Evolutionary conservation across 2,797 vertebrate genomes (phyloP).

Genomic region (Anguilla marmorata): DNA sequence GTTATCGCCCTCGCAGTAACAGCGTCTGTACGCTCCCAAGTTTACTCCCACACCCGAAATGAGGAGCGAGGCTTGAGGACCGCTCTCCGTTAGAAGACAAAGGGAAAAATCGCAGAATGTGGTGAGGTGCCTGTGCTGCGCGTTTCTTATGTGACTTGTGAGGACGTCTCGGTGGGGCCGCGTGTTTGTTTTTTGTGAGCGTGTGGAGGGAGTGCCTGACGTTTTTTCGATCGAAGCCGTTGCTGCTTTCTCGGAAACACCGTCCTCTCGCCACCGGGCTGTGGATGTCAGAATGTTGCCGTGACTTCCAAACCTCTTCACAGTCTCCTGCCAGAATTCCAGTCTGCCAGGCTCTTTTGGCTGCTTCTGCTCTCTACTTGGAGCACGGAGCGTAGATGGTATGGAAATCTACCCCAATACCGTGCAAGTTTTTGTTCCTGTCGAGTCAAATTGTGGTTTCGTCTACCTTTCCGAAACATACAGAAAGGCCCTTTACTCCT

Average conservation of each 20-base stretch:
- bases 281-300: slow-evolving; percentile 43
- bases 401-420: neutral
- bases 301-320: slow-evolving; percentile 41
- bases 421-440: neutral
- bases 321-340: slow-evolving; percentile 52
- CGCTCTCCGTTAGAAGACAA: neutral
- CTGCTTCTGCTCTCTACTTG: slow-evolving; percentile 7
- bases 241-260: slow-evolving; percentile 13
- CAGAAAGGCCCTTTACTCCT: neutral
- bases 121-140: too few relatives aligned
- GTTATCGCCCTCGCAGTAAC: neutral
- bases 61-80: neutral
- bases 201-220: neutral
- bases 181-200: neutral
- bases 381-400: neutral
- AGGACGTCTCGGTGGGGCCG: neutral
- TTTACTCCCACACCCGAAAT: neutral
- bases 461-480: neutral
- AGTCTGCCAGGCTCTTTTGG: slow-evolving; percentile 23
- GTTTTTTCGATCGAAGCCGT: neutral
- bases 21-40: neutral
- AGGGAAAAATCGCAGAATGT: neutral
- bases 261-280: slow-evolving; percentile 38
- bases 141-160: neutral
- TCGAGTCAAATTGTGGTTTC: neutral